phyloP scores from a whole-genome alignment of 2,113 vertebrate genomes.

The Crotalus viridis region DNA sequence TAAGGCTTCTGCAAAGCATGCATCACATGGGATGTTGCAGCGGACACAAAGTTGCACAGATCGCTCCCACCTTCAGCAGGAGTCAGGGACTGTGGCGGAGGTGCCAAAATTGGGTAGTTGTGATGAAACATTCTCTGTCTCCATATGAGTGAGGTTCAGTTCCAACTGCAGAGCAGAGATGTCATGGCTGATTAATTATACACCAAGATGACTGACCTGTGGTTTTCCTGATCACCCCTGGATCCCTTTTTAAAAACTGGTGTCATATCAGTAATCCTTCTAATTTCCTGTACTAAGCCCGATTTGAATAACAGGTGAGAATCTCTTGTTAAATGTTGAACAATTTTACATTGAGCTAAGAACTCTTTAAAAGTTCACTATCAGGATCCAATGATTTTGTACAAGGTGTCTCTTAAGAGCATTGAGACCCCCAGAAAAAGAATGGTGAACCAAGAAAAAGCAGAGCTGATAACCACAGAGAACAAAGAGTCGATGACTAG shows the following conservation, averaged over 20 bases:
- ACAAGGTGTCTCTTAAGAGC: neutral
- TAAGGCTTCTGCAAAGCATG: slow-evolving; percentile 77
- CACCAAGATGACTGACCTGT: neutral
- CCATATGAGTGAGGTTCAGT: neutral
- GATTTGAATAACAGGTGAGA: neutral
- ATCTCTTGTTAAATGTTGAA: neutral
- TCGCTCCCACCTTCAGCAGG: slow-evolving; percentile 65
- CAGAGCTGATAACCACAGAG: neutral
- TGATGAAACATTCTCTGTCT: slow-evolving; percentile 5
- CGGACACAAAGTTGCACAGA: slow-evolving; percentile 81
- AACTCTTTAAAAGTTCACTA: neutral
- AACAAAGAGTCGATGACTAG: neutral
- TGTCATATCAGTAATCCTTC: neutral
- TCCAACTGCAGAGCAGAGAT: neutral
- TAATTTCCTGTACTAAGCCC: neutral
- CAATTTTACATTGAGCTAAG: neutral
- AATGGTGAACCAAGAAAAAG: neutral
- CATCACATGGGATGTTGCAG: slow-evolving; percentile 57
- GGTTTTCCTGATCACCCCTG: neutral
- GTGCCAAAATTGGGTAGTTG: neutral
- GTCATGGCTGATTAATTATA: neutral
- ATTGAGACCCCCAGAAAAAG: neutral
- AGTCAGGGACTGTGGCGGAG: slow-evolving; percentile 30
- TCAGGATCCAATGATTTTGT: neutral
- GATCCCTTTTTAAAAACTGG: neutral